Conservation (phyloP, 2,113 vertebrate genomes). For the Limnothrissa miodon region DNA sequence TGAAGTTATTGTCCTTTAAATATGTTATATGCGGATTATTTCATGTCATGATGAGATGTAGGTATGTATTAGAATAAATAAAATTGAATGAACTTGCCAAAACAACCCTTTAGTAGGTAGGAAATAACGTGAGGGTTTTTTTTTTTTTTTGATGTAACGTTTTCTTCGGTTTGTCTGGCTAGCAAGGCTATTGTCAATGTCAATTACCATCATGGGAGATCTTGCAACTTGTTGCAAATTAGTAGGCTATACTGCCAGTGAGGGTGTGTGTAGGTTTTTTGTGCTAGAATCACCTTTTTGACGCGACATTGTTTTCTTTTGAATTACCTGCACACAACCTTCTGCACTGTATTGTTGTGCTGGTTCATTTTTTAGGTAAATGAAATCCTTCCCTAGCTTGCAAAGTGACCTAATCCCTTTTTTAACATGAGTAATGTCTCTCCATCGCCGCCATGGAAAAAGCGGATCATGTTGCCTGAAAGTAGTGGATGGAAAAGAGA, state of each 20-base stretch:
- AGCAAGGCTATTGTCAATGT: neutral
- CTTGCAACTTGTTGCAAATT: constrained; percentile 17
- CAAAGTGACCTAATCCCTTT: constrained; percentile 53
- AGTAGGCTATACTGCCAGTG: neutral
- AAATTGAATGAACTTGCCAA: no score
- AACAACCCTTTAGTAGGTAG: neutral
- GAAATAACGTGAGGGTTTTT: no score
- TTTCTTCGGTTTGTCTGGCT: neutral
- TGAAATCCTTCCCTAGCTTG: neutral
- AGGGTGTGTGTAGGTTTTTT: neutral
- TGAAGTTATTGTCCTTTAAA: no score
- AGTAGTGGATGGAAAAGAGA: constrained; percentile 42
- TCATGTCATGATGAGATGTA: no score
- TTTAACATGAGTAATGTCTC: constrained; percentile 54
- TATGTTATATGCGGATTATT: no score
- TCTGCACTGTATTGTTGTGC: neutral
- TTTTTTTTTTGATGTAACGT: no score
- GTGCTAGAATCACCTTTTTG: no score
- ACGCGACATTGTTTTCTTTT: neutral
- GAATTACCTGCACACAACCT: neutral
- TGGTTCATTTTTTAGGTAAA: neutral
- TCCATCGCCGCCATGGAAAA: constrained; percentile 55
- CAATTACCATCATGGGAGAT: neutral
- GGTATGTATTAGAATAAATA: no score
- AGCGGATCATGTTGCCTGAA: constrained; percentile 38